phyloP scores from a whole-genome alignment of 2,113 vertebrate species.

The Talpa occidentalis region DNA sequence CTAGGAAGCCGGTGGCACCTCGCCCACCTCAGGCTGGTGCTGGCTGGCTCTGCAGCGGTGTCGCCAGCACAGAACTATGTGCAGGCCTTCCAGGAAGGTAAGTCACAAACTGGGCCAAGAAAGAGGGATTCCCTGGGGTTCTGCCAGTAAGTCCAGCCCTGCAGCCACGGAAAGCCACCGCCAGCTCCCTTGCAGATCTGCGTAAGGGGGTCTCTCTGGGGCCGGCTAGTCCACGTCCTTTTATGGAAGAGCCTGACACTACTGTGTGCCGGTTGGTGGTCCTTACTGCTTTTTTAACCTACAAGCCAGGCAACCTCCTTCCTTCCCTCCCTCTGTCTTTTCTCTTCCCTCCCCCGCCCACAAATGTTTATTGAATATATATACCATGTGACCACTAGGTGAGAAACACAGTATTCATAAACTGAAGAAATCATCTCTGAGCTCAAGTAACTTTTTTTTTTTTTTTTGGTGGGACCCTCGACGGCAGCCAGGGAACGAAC shows the following conservation, averaged over 20 bases:
- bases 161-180: not conserved
- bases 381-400: not conserved
- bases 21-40: not conserved
- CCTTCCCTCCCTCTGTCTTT: not conserved
- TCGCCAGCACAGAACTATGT: not conserved
- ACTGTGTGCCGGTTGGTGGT: not conserved
- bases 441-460: not conserved
- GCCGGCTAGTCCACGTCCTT: not conserved
- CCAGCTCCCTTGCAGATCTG: not conserved
- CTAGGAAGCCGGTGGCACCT: not conserved
- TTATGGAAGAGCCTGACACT: not conserved
- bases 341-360: not conserved
- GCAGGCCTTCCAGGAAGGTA: constrained; percentile 57
- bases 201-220: not conserved
- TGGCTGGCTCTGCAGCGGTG: not conserved
- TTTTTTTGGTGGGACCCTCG: too few species aligned
- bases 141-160: not conserved
- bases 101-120: constrained; percentile 31
- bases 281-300: not conserved
- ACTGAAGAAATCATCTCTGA: not conserved
- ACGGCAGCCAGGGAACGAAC: too few species aligned
- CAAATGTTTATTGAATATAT: not conserved
- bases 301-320: not conserved
- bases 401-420: not conserved
- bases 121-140: constrained; percentile 24